Percentiles rank a stretch among this genome's conserved stretches.
phyloP scores from a whole-genome alignment of 2,113 vertebrate species.

The Cricetomys ansorgei region DNA sequence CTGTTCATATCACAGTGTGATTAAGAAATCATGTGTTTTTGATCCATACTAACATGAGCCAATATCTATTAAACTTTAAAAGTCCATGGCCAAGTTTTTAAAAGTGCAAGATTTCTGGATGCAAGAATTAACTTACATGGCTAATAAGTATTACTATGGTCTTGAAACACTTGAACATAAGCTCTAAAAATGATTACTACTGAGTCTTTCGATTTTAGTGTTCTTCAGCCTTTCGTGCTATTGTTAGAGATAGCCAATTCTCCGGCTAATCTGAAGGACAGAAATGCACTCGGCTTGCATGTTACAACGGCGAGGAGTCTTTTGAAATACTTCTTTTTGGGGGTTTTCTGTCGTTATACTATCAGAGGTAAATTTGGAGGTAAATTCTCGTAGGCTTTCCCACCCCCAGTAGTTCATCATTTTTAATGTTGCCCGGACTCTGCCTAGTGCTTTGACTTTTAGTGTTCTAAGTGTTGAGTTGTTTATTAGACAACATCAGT shows the following conservation, averaged over 20 bases:
- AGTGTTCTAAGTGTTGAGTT: not conserved
- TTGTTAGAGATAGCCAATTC: not conserved
- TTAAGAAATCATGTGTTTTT: not conserved
- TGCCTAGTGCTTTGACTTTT: not conserved
- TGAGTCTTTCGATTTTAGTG: not conserved
- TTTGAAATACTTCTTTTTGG: not conserved
- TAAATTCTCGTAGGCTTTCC: not conserved
- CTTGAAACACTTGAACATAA: not conserved
- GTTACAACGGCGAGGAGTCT: not conserved
- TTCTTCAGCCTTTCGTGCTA: not conserved
- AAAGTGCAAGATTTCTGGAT: not conserved
- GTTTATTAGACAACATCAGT: not conserved
- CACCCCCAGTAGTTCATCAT: not conserved
- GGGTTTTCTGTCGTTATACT: not conserved
- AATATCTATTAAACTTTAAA: constrained; percentile 12
- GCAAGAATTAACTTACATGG: constrained; percentile 39
- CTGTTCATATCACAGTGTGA: not conserved
- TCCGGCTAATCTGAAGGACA: constrained; percentile 15
- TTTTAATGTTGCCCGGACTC: not conserved
- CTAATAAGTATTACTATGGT: not conserved
- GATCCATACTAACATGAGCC: not conserved
- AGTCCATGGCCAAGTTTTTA: not conserved
- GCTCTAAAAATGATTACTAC: constrained; percentile 22
- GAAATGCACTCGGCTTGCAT: not conserved
- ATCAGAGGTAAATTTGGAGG: not conserved